Conservation (phyloP, 2,797 vertebrate species). For the Hippopotamyrus pictus region DNA sequence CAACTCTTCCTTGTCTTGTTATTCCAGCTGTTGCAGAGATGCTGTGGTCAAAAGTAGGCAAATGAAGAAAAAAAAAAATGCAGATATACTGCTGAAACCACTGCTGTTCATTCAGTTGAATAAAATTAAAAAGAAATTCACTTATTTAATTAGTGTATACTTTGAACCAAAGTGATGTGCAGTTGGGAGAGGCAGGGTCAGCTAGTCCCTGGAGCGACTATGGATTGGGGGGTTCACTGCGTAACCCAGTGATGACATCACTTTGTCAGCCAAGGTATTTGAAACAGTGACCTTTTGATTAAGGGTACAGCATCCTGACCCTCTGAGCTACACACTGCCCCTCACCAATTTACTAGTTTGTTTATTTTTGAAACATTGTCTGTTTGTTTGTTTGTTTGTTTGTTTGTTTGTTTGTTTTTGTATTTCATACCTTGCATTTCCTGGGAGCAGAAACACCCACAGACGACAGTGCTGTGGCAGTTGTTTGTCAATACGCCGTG, state of each 20-base stretch:
- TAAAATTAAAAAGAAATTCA: not conserved
- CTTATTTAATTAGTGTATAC: not conserved
- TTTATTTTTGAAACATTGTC: not conserved
- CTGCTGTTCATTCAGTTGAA: not conserved
- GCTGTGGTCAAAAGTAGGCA: not conserved
- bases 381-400: too few relatives aligned
- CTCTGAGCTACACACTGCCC: not conserved
- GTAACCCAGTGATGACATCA: not conserved
- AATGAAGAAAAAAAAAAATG: not conserved
- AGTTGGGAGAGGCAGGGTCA: not conserved
- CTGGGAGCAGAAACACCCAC: not conserved
- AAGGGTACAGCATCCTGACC: not conserved
- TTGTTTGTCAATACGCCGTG: not conserved
- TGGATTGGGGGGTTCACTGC: not conserved
- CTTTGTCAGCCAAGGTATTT: not conserved
- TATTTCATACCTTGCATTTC: not conserved
- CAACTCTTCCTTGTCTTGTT: slow-evolving; percentile 12
- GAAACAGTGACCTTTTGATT: not conserved
- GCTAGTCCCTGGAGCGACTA: not conserved
- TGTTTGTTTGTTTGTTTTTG: not conserved
- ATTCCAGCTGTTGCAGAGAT: slow-evolving; percentile 9
- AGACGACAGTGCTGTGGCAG: not conserved
- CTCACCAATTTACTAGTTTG: not conserved
- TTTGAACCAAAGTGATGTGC: not conserved
- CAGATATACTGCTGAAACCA: not conserved